Evolutionary conservation across 2,113 vertebrate species (phyloP).

Genomic region (Climacteris rufus): DNA sequence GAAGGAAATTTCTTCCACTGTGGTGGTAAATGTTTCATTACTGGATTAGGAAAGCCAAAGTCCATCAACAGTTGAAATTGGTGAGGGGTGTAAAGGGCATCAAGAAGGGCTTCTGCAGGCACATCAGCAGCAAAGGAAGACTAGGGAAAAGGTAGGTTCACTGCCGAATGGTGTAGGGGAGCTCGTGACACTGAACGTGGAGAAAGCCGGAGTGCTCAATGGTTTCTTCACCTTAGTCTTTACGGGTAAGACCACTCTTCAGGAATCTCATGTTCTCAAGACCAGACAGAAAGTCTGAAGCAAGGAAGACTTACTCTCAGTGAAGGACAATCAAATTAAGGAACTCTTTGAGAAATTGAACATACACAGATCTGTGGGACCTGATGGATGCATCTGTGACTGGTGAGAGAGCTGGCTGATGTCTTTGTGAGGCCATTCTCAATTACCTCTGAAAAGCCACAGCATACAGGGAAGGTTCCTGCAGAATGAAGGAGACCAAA

Average conservation of each 20-base stretch:
- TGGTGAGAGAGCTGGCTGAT: background rate
- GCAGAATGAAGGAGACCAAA: background rate
- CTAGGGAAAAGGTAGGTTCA: background rate
- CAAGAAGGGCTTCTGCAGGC: background rate
- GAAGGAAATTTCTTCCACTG: background rate
- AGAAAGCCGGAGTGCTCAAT: background rate
- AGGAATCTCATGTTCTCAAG: background rate
- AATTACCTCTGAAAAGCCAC: background rate
- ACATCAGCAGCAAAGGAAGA: background rate
- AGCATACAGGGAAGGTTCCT: background rate
- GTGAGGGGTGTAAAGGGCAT: background rate
- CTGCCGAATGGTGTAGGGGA: background rate
- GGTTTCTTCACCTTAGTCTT: background rate
- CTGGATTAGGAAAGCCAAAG: background rate
- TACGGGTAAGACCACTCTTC: background rate
- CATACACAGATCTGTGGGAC: background rate
- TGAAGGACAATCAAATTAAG: background rate
- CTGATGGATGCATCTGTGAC: background rate
- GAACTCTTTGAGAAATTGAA: background rate
- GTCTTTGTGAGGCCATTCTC: background rate
- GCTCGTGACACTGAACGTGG: background rate
- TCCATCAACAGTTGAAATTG: fast-evolving
- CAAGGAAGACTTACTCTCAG: background rate
- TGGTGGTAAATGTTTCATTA: background rate
- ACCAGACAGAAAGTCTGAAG: background rate